phyloP scores from a whole-genome alignment of 2,797 vertebrate species.

The Gambelia wislizenii region DNA sequence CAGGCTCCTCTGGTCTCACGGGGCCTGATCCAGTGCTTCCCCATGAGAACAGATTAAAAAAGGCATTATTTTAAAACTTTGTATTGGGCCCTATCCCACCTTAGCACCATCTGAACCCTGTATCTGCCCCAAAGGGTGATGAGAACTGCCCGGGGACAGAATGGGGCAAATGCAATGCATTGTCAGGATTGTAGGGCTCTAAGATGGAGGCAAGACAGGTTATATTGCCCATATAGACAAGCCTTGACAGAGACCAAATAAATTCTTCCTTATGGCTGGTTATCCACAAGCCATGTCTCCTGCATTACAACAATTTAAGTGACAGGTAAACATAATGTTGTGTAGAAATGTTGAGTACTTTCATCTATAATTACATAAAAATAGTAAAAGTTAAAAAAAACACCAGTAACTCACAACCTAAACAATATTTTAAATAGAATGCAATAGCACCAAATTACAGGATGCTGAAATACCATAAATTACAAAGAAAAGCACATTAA shows the following conservation, averaged over 20 bases:
- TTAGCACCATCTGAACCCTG: no score
- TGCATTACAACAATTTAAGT: neutral
- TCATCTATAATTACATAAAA: neutral
- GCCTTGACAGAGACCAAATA: neutral
- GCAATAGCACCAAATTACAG: constrained; percentile 74
- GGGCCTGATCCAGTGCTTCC: no score
- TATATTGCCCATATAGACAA: no score
- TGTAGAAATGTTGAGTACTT: neutral
- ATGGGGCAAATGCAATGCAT: no score
- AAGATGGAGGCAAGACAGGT: no score
- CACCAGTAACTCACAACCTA: constrained; percentile 54
- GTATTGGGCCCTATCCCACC: no score
- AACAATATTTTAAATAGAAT: constrained; percentile 69
- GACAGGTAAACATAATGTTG: neutral
- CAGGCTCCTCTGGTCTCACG: no score
- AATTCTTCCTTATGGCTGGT: neutral
- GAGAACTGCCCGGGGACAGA: no score
- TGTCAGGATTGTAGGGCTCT: no score
- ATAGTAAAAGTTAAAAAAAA: constrained; percentile 34
- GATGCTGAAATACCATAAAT: constrained; percentile 68
- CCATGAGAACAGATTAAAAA: no score
- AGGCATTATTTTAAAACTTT: no score
- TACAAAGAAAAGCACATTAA: constrained; percentile 70
- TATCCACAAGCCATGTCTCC: neutral
- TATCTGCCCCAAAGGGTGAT: no score